phyloP scores from a whole-genome alignment of 2,888 invertebrate species.

The Osmoderma eremita region DNA sequence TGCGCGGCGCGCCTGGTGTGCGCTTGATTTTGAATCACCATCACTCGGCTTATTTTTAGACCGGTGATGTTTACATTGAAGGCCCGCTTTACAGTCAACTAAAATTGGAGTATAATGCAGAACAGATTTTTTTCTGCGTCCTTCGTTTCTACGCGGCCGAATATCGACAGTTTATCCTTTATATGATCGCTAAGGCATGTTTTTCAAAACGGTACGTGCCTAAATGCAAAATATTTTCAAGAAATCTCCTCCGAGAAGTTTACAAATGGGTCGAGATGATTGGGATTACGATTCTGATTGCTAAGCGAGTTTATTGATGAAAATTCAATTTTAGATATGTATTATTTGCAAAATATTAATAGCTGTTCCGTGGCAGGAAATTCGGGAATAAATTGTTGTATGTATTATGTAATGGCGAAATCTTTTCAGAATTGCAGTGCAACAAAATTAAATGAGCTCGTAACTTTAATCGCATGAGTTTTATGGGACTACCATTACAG shows the following conservation, averaged over 20 bases:
- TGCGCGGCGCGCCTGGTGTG: constrained; percentile 16
- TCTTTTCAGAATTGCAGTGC: too few species aligned
- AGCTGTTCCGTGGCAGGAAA: too few species aligned
- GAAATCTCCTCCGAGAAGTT: background rate
- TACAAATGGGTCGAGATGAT: background rate
- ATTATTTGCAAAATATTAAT: too few species aligned
- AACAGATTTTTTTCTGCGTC: constrained; percentile 1
- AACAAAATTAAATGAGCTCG: too few species aligned
- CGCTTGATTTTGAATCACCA: constrained; percentile 37
- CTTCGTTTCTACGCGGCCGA: background rate
- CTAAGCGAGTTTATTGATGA: too few species aligned
- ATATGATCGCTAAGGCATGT: constrained; percentile 11
- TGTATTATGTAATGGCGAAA: too few species aligned
- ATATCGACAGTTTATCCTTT: constrained; percentile 3
- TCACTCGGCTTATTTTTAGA: constrained; percentile 30
- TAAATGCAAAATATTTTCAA: constrained; percentile 8
- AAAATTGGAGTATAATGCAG: constrained; percentile 32
- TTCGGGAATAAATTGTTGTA: too few species aligned
- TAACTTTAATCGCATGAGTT: too few species aligned
- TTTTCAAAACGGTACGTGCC: constrained; percentile 17
- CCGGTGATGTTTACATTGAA: constrained; percentile 33
- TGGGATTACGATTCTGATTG: too few species aligned
- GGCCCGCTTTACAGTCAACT: constrained; percentile 29
- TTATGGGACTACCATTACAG: too few species aligned
- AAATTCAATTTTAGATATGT: too few species aligned